Conservation (phyloP, 1,140 invertebrate species). For the Antheraea mylitta region DNA sequence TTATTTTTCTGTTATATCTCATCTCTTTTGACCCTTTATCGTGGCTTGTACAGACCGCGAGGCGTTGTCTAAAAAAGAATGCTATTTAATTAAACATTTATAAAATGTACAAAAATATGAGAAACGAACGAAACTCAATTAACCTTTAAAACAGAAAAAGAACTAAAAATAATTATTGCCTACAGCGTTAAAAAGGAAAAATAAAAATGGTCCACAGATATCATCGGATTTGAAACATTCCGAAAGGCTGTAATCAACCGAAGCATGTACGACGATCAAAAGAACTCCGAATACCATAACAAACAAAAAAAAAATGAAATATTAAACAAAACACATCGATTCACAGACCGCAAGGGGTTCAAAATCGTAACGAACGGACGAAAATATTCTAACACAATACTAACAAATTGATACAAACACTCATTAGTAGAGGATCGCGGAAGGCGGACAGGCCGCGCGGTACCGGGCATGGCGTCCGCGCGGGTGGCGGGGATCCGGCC, state of each 20-base stretch:
- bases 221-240: neutral
- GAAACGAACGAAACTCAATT: neutral
- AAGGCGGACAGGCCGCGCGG: constrained; percentile 40
- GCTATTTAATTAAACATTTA: no score
- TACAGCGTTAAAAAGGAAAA: neutral
- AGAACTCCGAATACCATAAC: constrained; percentile 33
- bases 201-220: neutral
- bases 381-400: constrained; percentile 79
- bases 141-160: neutral
- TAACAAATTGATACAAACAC: constrained; percentile 79
- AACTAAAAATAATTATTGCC: no score
- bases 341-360: constrained; percentile 64
- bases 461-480: neutral
- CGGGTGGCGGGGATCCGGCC: neutral
- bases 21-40: constrained; percentile 42
- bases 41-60: constrained; percentile 7
- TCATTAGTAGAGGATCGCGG: constrained; percentile 71
- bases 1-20: neutral
- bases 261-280: constrained; percentile 51
- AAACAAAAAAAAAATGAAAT: constrained; percentile 51
- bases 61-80: no score
- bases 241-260: constrained; percentile 61
- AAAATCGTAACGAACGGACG: constrained; percentile 74
- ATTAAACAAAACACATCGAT: constrained; percentile 69
- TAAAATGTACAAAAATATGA: neutral